Evolutionary conservation across 37 sponge, comb jelly and placozoan species (phyloP).

Genomic region (Bolinopsis microptera): DNA sequence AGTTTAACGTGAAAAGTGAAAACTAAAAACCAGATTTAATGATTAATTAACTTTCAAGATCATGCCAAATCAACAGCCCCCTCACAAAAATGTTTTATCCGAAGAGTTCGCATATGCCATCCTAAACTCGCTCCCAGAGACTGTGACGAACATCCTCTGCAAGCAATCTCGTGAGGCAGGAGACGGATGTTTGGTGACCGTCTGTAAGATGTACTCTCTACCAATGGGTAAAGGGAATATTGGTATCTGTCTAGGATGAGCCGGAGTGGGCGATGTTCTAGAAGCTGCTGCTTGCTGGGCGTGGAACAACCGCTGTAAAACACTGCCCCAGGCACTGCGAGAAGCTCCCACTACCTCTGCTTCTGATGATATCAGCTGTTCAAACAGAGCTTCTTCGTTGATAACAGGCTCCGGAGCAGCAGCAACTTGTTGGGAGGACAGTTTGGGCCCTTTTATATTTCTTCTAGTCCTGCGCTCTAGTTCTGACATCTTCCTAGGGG

Average conservation of each 20-base stretch:
- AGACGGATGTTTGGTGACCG: slow-evolving; percentile 16
- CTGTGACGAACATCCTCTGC: slow-evolving; percentile 53
- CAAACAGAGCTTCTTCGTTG: neutral
- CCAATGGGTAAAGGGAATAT: slow-evolving; percentile 46
- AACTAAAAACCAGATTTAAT: no score
- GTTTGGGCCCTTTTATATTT: neutral
- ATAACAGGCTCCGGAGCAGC: neutral
- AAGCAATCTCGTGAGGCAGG: neutral
- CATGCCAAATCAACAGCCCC: no score
- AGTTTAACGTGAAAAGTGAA: no score
- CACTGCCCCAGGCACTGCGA: neutral
- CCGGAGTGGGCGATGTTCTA: neutral
- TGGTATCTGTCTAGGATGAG: neutral
- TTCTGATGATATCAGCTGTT: neutral
- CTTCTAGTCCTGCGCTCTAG: slow-evolving; percentile 18
- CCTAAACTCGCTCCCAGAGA: slow-evolving; percentile 20
- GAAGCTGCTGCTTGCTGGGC: slow-evolving; percentile 1
- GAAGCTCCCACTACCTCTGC: neutral
- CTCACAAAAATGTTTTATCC: slow-evolving; percentile 55
- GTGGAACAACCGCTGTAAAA: slow-evolving; percentile 34
- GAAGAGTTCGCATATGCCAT: slow-evolving; percentile 43
- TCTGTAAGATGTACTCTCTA: slow-evolving; percentile 57
- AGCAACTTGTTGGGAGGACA: neutral
- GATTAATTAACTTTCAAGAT: no score
- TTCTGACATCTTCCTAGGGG: neutral